These are phyloP conservation scores for Leucophora obtusa DNA, from an alignment of 2,888 invertebrate genomes.

Conservation along the genomic window DNA sequence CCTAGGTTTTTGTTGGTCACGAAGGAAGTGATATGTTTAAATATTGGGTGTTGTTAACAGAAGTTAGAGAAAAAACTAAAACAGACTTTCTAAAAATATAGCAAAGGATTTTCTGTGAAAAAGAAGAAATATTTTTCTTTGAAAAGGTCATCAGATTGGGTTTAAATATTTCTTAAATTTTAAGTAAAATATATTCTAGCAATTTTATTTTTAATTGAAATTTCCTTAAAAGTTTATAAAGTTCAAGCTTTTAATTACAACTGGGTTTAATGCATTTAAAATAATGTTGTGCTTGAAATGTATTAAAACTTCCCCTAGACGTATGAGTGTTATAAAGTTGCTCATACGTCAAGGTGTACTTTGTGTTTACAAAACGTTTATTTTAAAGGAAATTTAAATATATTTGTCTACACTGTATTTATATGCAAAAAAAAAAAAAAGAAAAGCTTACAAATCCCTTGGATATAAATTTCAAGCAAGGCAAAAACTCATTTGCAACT, in stretches of 20 bases:
- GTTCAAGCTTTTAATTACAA: no score
- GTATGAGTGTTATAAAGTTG: slow-evolving; percentile 19
- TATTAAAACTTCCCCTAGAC: background rate
- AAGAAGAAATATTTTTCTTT: background rate
- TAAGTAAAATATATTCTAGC: no score
- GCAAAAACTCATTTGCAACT: slow-evolving; percentile 11
- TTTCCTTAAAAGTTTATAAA: no score
- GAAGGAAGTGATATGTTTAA: background rate
- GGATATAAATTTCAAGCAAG: slow-evolving; percentile 1
- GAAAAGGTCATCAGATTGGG: background rate
- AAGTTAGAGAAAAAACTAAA: background rate
- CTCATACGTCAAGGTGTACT: slow-evolving; percentile 24
- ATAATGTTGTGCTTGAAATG: background rate
- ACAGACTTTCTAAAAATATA: background rate
- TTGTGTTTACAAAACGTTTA: background rate
- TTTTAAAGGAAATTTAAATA: no score
- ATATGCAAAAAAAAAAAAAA: no score
- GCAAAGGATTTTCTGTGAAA: background rate
- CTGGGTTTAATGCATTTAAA: no score
- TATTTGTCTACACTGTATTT: no score
- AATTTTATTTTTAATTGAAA: no score
- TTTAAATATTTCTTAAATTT: background rate
- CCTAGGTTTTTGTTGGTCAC: background rate
- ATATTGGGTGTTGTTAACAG: background rate
- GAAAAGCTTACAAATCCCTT: background rate